Conservation (phyloP, 2,888 invertebrate species). For the Panorpa germanica region DNA sequence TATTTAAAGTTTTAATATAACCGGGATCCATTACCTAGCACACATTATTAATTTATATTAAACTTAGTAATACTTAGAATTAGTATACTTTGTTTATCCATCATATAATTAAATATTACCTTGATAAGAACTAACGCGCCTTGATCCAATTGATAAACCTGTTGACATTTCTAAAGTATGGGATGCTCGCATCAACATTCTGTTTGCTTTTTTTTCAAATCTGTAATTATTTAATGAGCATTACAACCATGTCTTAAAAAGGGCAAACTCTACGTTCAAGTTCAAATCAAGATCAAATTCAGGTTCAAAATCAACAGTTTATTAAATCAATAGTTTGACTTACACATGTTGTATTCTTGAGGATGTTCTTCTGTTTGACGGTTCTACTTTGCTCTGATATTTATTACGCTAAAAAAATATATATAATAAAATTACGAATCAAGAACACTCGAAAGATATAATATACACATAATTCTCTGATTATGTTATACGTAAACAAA, state of each 20-base stretch:
- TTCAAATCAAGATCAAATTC: neutral
- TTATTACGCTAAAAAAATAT: conserved; percentile 37
- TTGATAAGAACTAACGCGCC: no score
- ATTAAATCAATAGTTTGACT: conserved; percentile 18
- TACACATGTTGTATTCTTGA: conserved; percentile 68
- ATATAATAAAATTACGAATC: no score
- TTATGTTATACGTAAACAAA: no score
- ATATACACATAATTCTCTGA: no score
- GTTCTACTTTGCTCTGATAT: conserved; percentile 52
- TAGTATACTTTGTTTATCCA: no score
- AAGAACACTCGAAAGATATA: no score
- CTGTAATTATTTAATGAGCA: no score
- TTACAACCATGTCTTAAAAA: neutral
- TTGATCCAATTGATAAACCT: conserved; percentile 59
- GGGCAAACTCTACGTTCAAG: neutral
- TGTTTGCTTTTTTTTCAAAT: conserved; percentile 64
- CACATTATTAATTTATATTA: no score
- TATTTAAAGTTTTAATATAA: no score
- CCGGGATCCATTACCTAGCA: no score
- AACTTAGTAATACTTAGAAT: no score
- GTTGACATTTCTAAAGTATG: conserved; percentile 69
- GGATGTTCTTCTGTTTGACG: conserved; percentile 54
- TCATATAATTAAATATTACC: no score
- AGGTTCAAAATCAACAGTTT: neutral
- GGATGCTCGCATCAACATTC: conserved; percentile 64